Evolutionary conservation across 2,888 invertebrate species (phyloP), one percentile per base, ranked within the genome.

Genomic region (Xylocampa areola): DNA sequence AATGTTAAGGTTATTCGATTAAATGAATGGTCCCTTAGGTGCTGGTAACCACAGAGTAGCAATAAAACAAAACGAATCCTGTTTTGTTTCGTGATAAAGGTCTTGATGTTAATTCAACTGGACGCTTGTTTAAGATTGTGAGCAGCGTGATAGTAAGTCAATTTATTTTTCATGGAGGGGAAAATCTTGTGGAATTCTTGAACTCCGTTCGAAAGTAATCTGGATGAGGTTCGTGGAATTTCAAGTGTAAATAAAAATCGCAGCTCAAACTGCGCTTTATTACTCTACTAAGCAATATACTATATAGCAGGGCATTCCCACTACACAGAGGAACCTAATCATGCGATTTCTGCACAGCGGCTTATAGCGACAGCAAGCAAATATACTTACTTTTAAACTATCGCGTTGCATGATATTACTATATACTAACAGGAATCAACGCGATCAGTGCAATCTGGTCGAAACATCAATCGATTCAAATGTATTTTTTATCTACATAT

Each of bases 1-100:
- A 40, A 62, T 68, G 55, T 53, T 61, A 58, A 76, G 80, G 79
- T 82, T 73, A 78, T 76, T 78, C 77, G 79, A 81, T 81, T 80
- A 79, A 73, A 68, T 71, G 71, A 74, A 82, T 72, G 68, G 70
- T 77, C 79, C 86, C 81, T 69, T 62, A 73, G 82, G 75, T 78
- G 80, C 77, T 60, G 53, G 63, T 51, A 54, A 66, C 52, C 61
- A 62, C 76, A 66, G 54, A 48, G 68, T 43, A 61, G 68, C 68
- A 70, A 79, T 82, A 77, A 83, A 83, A 83, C 66, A 50, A 67
- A 81, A 83, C 79, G 76, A 76, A 79, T 66, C 61, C 55, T 68
- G 66, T 79, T 70, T 66, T 67, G 71, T 70, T 64, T 63, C 40
- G 65, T 49, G 59, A 65, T 70, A 61, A 61, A 73, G 49, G 53